Evolutionary conservation across 2,113 vertebrate species (phyloP), one percentile per base, ranked within the genome.

Genomic region (Ginglymostoma cirratum): DNA sequence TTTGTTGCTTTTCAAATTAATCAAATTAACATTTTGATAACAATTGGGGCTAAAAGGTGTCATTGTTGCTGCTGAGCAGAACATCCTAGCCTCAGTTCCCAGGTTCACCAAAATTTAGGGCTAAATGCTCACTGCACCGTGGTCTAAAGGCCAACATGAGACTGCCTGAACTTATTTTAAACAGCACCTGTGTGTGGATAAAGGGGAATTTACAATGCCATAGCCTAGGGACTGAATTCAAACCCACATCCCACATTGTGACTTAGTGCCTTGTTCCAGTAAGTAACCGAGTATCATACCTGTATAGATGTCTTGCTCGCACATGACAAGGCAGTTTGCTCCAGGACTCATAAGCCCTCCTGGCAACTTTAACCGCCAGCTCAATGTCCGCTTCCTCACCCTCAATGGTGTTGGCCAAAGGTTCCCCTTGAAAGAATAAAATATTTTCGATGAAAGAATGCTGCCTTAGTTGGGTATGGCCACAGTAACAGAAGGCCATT

Each of bases 261-360:
- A 45, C 42, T 66, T 23, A 38, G 21, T 66, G n/a, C 65, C 38
- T 55, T 61, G 34, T 12, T 34, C 24, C 19, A 30, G 61, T 45
- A 55, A 55, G 86, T 2, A 10, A 2, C 38, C 23, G 34, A 38
- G 89, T 5, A 38, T 66, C 48, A 34, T 55, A 98, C 97, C 97
- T 97, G 96, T 96, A 96, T 78, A 98, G 96, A 80, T 97, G 96
- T 52, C 97, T 97, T 38, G 97, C 97, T 8, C 97, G 96, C 0
- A 96, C 12, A 0, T 97, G 96, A 34, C 97, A 96, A 0, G 97
- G 96, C 17, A 97, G 96, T 0, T 30, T 10, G 1, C 97, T 97
- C 97, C 97, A 98, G 24, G 21, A 85, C 67, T 95, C 92, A 21
- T 96, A 96, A 0, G 97, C 96, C 0, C 42, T 70, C 38, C 24